These are phyloP conservation scores for Cebidichthys violaceus DNA, from an alignment of 2,113 vertebrate genomes.

Conservation along the genomic window DNA sequence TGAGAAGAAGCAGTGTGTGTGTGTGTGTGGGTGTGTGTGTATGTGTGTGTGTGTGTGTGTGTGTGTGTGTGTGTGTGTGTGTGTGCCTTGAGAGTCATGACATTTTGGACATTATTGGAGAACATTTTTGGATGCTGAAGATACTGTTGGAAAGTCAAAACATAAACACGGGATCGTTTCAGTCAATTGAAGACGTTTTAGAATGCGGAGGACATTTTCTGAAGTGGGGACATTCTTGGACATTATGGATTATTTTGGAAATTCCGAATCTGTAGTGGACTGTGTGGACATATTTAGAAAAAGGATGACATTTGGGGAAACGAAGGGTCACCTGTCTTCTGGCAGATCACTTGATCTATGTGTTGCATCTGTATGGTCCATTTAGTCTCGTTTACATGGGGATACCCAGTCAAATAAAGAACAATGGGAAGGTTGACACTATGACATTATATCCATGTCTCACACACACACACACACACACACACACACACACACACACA, in stretches of 20 bases:
- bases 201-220: not conserved
- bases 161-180: not conserved
- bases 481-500: constrained; percentile 6
- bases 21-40: constrained; percentile 13
- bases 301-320: not conserved
- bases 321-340: not conserved
- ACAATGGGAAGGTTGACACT: not conserved
- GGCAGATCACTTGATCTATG: not conserved
- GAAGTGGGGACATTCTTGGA: not conserved
- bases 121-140: not conserved
- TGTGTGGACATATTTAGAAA: not conserved
- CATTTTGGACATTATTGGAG: not conserved
- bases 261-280: too few relatives aligned
- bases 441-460: constrained; percentile 9
- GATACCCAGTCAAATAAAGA: not conserved
- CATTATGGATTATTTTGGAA: not conserved
- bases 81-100: not conserved
- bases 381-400: not conserved
- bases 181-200: not conserved
- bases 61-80: not conserved
- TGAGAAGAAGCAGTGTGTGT: not conserved
- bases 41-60: not conserved
- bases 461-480: not conserved
- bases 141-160: not conserved
- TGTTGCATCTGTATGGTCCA: not conserved